Evolutionary conservation across 2,888 invertebrate species (phyloP), one percentile per base, ranked within the genome.

Genomic region (Cosmia pyralina): DNA sequence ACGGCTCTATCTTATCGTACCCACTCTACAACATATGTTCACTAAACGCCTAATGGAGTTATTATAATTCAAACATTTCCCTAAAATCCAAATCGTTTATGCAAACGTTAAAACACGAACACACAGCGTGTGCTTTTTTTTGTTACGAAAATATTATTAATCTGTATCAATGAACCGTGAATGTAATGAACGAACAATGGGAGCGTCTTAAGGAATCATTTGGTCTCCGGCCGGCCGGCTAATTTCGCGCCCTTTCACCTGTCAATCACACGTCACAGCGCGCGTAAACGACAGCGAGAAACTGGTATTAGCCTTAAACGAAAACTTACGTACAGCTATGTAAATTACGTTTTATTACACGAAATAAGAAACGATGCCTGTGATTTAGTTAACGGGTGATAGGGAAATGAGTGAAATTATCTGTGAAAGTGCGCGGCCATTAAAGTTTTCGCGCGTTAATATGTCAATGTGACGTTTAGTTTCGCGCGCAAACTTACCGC

Each of bases 1-100:
- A 95, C 93, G 95, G 95, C 90, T 94, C 93, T 96, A 96, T 96
- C 96, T 96, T 96, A 96, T 96, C 96, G 85, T 92, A 92, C 84
- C 93, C 94, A 96, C 96, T 96, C 92, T 89, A 91, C 91, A 92
- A 92, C 96, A 95, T 95, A 96, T 96, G 96, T 92, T 86, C 93
- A 89, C 91, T 87, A 80, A 81, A 88, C 91, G 93, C 91, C 89
- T 96, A 96, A 96, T 95, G 95, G 94, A 94, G 88, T 90, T 90
- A 91, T 92, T 88, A 91, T 92, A 92, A 93, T 92, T 93, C 92
- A 94, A 95, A 94, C 94, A 92, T 94, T 93, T 93, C 92, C 87
- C 92, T 93, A 92, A 95, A 94, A 93, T 89, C 90, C 88, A 87
- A 90, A 90, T 89, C 88, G 89, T 91, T 92, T 90, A 88, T 92